Evolutionary conservation across 2,113 vertebrate species (phyloP), one percentile per base, ranked within the genome.

Genomic region (Lagopus muta): DNA sequence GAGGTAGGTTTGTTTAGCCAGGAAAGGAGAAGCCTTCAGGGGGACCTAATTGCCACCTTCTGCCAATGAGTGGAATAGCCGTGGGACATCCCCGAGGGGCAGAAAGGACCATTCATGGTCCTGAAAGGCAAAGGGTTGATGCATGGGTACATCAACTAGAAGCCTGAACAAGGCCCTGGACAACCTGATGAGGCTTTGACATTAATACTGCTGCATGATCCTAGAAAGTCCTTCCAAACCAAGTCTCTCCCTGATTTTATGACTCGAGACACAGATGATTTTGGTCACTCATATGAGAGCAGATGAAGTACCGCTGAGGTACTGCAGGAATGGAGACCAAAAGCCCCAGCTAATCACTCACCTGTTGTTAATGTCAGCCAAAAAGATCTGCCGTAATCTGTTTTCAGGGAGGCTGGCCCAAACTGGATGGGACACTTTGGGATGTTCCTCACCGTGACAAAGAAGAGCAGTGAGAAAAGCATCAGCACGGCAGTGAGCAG

Each of bases 291-390:
- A 13, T 6, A 57, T 48, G 43, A 27, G 72, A 34, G 62, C 28
- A 27, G 20, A 11, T 24, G 34, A 70, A 20, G 8, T 0, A 0
- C 8, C 82, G 4, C 3, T 62, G 67, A 34, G n/a, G 32, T 28
- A 52, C 22, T 64, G 40, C 6, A 30, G 21, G 25, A 43, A 5
- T 48, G n/a, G 58, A 81, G 38, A 50, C 62, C 38, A 38, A 82
- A 81, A 48, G 11, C 19, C 48, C 54, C 54, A 19, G 64, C 21
- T 60, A 82, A 50, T 25, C 55, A 86, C 95, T 90, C 60, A 99
- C 99, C 99, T 55, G 98, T 99, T 0, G 93, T 98, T 65, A 99
- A 88, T 5, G 98, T 98, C 76, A 99, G 91, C 99, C 99, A 99
- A 73, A 99, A 99, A 7, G 99, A 99, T 58, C 96, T 95, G 10